Evolutionary conservation across 2,888 invertebrate species (phyloP).

Genomic region (Pammene aurita): DNA sequence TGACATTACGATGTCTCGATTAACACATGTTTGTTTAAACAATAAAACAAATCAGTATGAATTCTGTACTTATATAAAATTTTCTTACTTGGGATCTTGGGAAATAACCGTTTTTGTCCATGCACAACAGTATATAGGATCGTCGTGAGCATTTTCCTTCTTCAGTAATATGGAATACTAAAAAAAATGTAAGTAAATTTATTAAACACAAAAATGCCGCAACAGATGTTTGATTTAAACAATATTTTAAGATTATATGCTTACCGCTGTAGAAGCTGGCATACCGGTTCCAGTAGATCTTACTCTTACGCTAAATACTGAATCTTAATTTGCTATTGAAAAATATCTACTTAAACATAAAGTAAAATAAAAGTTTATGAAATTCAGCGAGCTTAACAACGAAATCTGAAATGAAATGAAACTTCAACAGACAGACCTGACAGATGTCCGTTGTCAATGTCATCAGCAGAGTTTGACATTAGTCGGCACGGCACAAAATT

Average conservation of each 20-base stretch:
- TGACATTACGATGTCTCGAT: too few relatives aligned
- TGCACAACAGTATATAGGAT: slow-evolving; percentile 95
- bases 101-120: slow-evolving; percentile 87
- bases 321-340: not conserved
- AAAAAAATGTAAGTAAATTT: slow-evolving; percentile 48
- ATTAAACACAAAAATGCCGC: not conserved
- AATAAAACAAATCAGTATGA: too few relatives aligned
- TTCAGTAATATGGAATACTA: slow-evolving; percentile 88
- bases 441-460: not conserved
- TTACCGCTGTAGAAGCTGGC: slow-evolving; percentile 50
- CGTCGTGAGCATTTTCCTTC: slow-evolving; percentile 94
- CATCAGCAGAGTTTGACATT: not conserved
- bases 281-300: slow-evolving; percentile 44
- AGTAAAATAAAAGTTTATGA: not conserved
- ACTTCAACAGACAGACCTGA: too few relatives aligned
- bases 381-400: too few relatives aligned
- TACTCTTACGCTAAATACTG: not conserved
- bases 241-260: slow-evolving; percentile 16
- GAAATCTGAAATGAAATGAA: too few relatives aligned
- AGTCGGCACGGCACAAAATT: not conserved
- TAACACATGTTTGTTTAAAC: too few relatives aligned
- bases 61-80: too few relatives aligned
- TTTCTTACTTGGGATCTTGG: slow-evolving; percentile 74
- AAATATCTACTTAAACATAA: not conserved
- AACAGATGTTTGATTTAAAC: slow-evolving; percentile 21